Percentiles rank a stretch among this genome's conserved stretches.
These are phyloP conservation scores for Podargus strigoides DNA, from an alignment of 2,797 vertebrate species.

Conservation along the genomic window DNA sequence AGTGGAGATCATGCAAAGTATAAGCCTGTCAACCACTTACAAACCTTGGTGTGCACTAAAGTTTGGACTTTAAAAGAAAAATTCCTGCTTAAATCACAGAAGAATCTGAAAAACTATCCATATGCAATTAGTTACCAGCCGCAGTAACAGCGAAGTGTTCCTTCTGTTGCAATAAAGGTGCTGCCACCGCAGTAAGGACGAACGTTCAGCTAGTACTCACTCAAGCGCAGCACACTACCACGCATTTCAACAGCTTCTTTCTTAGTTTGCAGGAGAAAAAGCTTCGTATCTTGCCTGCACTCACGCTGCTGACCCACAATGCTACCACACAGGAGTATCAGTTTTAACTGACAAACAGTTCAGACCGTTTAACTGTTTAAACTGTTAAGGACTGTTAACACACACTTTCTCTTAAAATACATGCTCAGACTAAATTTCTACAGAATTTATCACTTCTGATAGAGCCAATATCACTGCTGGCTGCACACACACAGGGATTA, in stretches of 20 bases:
- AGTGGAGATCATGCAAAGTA: no score
- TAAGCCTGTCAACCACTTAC: background rate
- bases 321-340: accelerated
- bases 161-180: background rate
- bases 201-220: background rate
- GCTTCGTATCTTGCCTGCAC: background rate
- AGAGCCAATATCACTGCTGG: background rate
- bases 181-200: background rate
- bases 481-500: accelerated
- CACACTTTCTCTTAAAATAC: background rate
- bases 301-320: background rate
- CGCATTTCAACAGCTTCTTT: background rate
- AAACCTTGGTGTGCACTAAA: accelerated
- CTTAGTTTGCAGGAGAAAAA: background rate
- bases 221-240: background rate
- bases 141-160: accelerated
- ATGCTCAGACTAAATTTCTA: accelerated
- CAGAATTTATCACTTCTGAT: accelerated
- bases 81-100: background rate
- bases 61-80: background rate
- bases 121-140: accelerated
- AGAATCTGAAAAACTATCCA: background rate
- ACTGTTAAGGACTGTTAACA: no score
- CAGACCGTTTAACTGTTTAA: no score
- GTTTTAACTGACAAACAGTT: no score